phyloP scores from a whole-genome alignment of 2,888 invertebrate genomes.

The Lucinisca nassula region DNA sequence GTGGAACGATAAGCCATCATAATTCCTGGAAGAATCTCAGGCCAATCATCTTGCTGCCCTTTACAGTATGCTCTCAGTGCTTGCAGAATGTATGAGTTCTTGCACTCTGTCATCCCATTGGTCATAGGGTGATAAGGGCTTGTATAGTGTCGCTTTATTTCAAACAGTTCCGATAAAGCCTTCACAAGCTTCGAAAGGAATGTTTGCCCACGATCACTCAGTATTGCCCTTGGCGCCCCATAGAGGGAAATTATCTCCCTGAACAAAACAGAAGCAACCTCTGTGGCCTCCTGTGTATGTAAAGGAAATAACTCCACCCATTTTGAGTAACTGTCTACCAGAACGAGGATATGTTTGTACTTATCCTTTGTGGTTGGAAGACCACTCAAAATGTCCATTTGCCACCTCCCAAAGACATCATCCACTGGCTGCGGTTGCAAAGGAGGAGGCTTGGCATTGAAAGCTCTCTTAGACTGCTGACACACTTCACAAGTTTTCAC shows the following conservation, averaged over 20 bases:
- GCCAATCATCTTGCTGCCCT: too few relatives aligned
- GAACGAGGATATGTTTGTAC: constrained; percentile 57
- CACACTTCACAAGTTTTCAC: constrained; percentile 56
- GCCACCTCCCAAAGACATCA: too few relatives aligned
- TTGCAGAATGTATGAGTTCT: constrained; percentile 66
- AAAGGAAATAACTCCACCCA: constrained; percentile 51
- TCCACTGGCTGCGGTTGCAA: too few relatives aligned
- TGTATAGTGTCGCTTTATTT: constrained; percentile 34
- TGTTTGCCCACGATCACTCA: constrained; percentile 46
- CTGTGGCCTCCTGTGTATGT: constrained; percentile 25
- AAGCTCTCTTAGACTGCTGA: constrained; percentile 47
- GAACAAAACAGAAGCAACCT: constrained; percentile 48
- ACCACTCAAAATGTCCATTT: constrained; percentile 53
- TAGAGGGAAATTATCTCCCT: constrained; percentile 38
- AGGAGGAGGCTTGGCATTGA: constrained; percentile 45
- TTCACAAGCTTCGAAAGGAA: constrained; percentile 56
- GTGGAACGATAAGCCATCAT: constrained; percentile 64
- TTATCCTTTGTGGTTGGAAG: constrained; percentile 47
- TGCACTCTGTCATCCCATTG: constrained; percentile 58
- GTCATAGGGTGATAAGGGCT: constrained; percentile 63
- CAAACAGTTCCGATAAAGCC: constrained; percentile 42
- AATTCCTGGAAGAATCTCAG: constrained; percentile 52
- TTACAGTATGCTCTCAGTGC: constrained; percentile 56
- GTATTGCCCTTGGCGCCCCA: constrained; percentile 33
- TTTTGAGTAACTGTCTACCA: constrained; percentile 63